Percentiles rank a stretch among this genome's conserved stretches.
Conservation (phyloP, 2,888 invertebrate species). For the Philereme vetulata region DNA sequence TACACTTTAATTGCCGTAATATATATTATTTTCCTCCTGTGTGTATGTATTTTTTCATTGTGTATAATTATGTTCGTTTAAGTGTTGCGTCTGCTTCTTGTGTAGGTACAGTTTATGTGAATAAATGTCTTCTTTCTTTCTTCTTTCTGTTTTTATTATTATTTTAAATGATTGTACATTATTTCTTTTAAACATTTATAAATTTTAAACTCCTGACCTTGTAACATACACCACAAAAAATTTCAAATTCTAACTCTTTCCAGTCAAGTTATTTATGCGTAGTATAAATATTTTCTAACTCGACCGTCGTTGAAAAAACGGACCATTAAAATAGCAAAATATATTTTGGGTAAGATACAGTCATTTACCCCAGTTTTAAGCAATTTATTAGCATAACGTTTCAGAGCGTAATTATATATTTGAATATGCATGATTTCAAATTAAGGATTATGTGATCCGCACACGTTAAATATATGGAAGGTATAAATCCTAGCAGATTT, state of each 20-base stretch:
- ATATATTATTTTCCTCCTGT: too few species aligned
- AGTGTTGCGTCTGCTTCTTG: too few species aligned
- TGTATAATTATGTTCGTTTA: too few species aligned
- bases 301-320: slow-evolving; percentile 1
- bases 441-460: slow-evolving; percentile 9
- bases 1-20: too few species aligned
- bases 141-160: too few species aligned
- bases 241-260: background rate
- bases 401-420: slow-evolving; percentile 3
- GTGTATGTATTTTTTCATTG: too few species aligned
- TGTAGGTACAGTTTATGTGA: too few species aligned
- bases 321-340: slow-evolving; percentile 1
- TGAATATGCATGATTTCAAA: slow-evolving; percentile 18
- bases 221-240: too few species aligned
- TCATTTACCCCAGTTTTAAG: slow-evolving; percentile 7
- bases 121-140: too few species aligned
- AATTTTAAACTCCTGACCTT: too few species aligned
- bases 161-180: too few species aligned
- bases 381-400: slow-evolving; percentile 11
- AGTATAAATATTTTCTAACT: slow-evolving; percentile 7
- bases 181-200: too few species aligned
- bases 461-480: slow-evolving; percentile 5
- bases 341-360: slow-evolving; percentile 4
- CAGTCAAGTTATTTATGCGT: background rate
- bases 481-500: slow-evolving; percentile 5